A percentile compares a stretch with the other conserved stretches of the same genome.
Conservation (phyloP, 1,140 invertebrate genomes). For the Drosophila oshimai region DNA sequence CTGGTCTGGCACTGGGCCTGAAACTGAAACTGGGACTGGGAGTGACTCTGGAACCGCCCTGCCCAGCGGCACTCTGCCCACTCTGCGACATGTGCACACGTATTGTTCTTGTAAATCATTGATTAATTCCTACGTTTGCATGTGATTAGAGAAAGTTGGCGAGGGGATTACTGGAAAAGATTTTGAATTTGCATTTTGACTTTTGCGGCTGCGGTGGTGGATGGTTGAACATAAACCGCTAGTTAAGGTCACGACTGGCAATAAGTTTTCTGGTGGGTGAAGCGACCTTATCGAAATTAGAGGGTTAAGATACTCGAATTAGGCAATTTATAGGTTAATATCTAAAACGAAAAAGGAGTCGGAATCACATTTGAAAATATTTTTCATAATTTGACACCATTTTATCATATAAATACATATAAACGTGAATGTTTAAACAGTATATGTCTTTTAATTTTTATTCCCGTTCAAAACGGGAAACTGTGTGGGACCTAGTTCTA, state of each 20-base stretch:
- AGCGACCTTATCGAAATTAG: conserved; percentile 10
- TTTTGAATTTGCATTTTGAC: conserved; percentile 43
- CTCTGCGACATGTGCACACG: conserved; percentile 70
- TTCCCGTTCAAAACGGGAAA: no score
- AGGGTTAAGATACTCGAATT: neutral
- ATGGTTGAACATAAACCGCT: conserved; percentile 17
- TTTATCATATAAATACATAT: neutral
- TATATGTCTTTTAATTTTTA: no score
- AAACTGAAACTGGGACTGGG: conserved; percentile 8
- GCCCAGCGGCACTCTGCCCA: conserved; percentile 26
- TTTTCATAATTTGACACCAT: neutral
- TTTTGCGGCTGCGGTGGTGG: conserved; percentile 13
- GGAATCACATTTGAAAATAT: neutral
- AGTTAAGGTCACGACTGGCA: conserved; percentile 18
- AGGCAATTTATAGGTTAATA: neutral
- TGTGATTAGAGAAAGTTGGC: conserved; percentile 70
- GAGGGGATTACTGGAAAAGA: conserved; percentile 17
- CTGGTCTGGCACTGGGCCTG: conserved; percentile 4
- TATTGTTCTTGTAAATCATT: conserved; percentile 80
- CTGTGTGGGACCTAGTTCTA: no score
- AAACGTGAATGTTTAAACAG: no score
- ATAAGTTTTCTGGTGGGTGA: conserved; percentile 30
- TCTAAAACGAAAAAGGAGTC: neutral
- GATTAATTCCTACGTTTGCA: conserved; percentile 77
- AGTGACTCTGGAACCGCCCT: conserved; percentile 20